A percentile compares a stretch with the other conserved stretches of the same genome.
These are phyloP conservation scores for Parazoanthus swiftii DNA, from an alignment of 92 coral and sea anemone genomes.

Conservation along the genomic window DNA sequence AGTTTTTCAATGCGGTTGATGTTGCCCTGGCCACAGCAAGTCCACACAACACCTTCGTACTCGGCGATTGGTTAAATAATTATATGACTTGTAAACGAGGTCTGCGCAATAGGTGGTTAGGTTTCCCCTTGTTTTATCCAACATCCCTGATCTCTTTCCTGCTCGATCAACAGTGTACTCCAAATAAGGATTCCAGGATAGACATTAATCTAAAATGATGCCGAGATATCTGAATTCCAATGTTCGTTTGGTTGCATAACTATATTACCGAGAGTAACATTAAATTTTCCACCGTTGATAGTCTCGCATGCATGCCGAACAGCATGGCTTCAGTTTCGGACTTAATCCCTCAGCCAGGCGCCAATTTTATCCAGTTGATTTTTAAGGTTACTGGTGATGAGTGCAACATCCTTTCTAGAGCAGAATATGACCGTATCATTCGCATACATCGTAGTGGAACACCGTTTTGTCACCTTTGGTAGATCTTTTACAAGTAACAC, in stretches of 20 bases:
- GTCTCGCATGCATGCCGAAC: conserved; percentile 3
- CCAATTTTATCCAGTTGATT: neutral
- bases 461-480: neutral
- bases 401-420: conserved; percentile 4
- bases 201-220: neutral
- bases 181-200: neutral
- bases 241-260: neutral
- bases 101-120: neutral
- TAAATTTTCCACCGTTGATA: neutral
- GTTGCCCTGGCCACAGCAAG: conserved; percentile 34
- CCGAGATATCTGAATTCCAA: neutral
- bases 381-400: too few species aligned
- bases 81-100: conserved; percentile 7
- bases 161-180: neutral
- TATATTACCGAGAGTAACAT: neutral
- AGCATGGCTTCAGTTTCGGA: neutral
- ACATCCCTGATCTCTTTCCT: neutral
- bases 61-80: conserved; percentile 31
- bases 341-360: conserved; percentile 10
- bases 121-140: neutral
- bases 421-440: conserved; percentile 35
- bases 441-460: neutral
- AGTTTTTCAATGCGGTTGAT: conserved; percentile 3
- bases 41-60: conserved; percentile 49
- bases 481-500: conserved; percentile 11